A percentile compares a stretch with the other conserved stretches of the same genome.
phyloP scores from a whole-genome alignment of 2,113 vertebrate species.

The Corvus hawaiiensis region DNA sequence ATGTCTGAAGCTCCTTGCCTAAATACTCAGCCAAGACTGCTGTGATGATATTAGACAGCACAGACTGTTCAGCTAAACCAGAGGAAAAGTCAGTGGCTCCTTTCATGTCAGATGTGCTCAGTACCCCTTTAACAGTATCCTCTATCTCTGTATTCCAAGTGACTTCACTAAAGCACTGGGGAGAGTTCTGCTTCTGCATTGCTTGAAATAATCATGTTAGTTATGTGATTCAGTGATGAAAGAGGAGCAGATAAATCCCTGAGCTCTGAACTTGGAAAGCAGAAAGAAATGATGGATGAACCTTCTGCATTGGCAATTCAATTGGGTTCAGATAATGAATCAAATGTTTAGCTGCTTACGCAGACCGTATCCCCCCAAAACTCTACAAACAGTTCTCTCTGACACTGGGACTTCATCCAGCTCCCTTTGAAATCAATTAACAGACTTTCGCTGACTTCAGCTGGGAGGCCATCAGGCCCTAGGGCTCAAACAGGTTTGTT shows the following conservation, averaged over 20 bases:
- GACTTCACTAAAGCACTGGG: neutral
- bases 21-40: constrained; percentile 48
- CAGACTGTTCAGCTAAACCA: neutral
- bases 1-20: constrained; percentile 63
- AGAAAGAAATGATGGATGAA: constrained; percentile 48
- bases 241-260: constrained; percentile 47
- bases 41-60: constrained; percentile 20
- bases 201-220: constrained; percentile 34
- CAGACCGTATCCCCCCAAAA: neutral
- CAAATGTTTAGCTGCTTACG: constrained; percentile 5
- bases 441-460: constrained; percentile 2
- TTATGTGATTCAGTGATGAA: constrained; percentile 41
- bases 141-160: neutral
- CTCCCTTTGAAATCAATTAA: constrained; percentile 48
- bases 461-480: neutral
- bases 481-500: neutral
- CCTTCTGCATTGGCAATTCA: constrained; percentile 19
- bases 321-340: constrained; percentile 16
- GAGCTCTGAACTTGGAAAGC: constrained; percentile 29
- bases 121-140: neutral
- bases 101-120: neutral
- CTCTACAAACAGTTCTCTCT: neutral
- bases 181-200: constrained; percentile 4
- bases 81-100: neutral
- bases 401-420: constrained; percentile 12